Percentiles rank a stretch among this genome's conserved stretches.
Conservation (phyloP, 2,888 invertebrate genomes). For the Lithophane leautieri region DNA sequence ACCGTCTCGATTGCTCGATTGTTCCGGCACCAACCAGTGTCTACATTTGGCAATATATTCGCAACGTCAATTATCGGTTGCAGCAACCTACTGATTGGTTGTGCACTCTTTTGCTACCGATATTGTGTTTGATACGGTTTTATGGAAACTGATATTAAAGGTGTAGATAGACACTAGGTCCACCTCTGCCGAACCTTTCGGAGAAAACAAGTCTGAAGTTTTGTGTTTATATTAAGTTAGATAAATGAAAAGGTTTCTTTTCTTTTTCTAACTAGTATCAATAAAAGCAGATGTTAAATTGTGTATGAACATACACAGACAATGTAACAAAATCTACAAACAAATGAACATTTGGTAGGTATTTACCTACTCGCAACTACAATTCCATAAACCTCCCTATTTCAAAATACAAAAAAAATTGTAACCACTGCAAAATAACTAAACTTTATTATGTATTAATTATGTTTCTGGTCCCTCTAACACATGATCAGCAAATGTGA, state of each 20-base stretch:
- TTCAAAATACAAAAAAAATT: too few relatives aligned
- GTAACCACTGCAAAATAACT: too few relatives aligned
- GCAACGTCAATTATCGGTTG: constrained; percentile 60
- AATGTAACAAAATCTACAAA: neutral
- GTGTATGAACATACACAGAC: neutral
- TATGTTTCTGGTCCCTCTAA: too few relatives aligned
- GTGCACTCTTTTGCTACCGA: constrained; percentile 26
- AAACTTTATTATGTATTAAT: too few relatives aligned
- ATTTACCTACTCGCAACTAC: neutral
- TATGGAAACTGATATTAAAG: constrained; percentile 1
- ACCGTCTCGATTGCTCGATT: constrained; percentile 44
- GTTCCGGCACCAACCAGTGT: constrained; percentile 50
- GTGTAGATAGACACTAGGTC: neutral
- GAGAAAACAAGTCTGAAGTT: neutral
- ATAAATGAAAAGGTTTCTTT: too few relatives aligned
- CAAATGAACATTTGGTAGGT: too few relatives aligned
- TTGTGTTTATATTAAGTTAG: neutral
- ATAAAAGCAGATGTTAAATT: too few relatives aligned
- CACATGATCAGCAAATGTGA: too few relatives aligned
- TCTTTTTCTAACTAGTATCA: too few relatives aligned
- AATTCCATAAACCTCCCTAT: neutral
- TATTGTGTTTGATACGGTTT: constrained; percentile 1
- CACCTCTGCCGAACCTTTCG: neutral
- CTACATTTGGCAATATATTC: constrained; percentile 57
- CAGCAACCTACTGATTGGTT: constrained; percentile 41